Conservation (phyloP, 2,113 vertebrate genomes). For the Garra rufa region DNA sequence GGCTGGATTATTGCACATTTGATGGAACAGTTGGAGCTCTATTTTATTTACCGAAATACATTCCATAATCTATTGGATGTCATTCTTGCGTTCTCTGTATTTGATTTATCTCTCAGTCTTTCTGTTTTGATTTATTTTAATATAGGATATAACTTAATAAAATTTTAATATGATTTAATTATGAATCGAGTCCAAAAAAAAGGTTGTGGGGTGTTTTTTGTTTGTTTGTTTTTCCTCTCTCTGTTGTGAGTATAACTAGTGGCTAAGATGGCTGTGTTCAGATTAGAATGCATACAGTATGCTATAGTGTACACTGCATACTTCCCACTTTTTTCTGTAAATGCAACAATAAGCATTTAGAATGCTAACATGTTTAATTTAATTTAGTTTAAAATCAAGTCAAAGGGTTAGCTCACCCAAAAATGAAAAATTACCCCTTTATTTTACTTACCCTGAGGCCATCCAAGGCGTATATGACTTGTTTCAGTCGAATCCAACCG, state of each 20-base stretch:
- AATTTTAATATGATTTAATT: conserved; percentile 78
- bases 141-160: conserved; percentile 80
- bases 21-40: conserved; percentile 98
- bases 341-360: neutral
- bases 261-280: neutral
- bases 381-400: no score
- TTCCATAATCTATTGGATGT: conserved; percentile 76
- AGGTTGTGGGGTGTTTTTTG: conserved; percentile 48
- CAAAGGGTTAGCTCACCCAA: no score
- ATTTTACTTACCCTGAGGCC: no score
- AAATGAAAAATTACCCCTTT: no score
- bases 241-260: neutral
- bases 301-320: neutral
- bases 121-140: conserved; percentile 75
- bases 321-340: neutral
- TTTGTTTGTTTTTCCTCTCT: conserved; percentile 22
- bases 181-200: conserved; percentile 58
- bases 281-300: neutral
- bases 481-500: no score
- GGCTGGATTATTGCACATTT: conserved; percentile 97
- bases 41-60: conserved; percentile 87
- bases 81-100: conserved; percentile 71
- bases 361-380: no score
- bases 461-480: no score
- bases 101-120: conserved; percentile 64